Percentiles rank a stretch among this genome's conserved stretches.
Evolutionary conservation across 1,140 invertebrate species (phyloP).

Genomic region (Scaptomyza hsui): DNA sequence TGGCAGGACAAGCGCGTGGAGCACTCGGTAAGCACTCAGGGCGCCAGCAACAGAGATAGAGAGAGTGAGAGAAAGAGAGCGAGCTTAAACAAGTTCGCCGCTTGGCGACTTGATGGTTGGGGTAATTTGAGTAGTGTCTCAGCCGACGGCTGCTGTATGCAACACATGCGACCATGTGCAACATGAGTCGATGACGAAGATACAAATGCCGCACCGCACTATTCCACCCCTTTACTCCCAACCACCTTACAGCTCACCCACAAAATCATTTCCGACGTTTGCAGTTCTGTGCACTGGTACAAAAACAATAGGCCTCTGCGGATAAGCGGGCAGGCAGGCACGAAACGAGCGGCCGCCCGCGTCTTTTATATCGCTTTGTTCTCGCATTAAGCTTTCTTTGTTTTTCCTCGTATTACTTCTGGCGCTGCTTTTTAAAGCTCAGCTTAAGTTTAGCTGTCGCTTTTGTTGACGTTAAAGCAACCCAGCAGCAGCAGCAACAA

Average conservation of each 20-base stretch:
- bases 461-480: constrained; percentile 46
- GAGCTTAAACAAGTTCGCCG: constrained; percentile 34
- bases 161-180: constrained; percentile 77
- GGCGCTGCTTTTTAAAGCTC: constrained; percentile 53
- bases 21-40: background rate
- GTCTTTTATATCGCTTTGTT: constrained; percentile 48
- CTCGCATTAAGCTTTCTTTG: constrained; percentile 68
- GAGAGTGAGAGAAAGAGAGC: constrained; percentile 6
- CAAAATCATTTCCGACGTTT: constrained; percentile 74
- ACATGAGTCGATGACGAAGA: constrained; percentile 64
- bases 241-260: constrained; percentile 10
- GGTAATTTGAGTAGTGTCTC: constrained; percentile 17
- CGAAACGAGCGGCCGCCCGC: constrained; percentile 24
- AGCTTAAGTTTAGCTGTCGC: constrained; percentile 51
- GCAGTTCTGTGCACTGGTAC: constrained; percentile 54
- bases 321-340: background rate
- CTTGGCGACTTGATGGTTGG: constrained; percentile 6
- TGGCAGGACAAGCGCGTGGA: constrained; percentile 45
- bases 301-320: constrained; percentile 70
- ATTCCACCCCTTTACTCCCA: background rate
- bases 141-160: constrained; percentile 52
- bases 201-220: constrained; percentile 15
- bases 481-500: constrained; percentile 23
- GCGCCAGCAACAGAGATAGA: background rate
- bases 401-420: constrained; percentile 65